Evolutionary conservation across 2,113 vertebrate genomes (phyloP), one percentile per base, ranked within the genome.

Genomic region (Apus apus): DNA sequence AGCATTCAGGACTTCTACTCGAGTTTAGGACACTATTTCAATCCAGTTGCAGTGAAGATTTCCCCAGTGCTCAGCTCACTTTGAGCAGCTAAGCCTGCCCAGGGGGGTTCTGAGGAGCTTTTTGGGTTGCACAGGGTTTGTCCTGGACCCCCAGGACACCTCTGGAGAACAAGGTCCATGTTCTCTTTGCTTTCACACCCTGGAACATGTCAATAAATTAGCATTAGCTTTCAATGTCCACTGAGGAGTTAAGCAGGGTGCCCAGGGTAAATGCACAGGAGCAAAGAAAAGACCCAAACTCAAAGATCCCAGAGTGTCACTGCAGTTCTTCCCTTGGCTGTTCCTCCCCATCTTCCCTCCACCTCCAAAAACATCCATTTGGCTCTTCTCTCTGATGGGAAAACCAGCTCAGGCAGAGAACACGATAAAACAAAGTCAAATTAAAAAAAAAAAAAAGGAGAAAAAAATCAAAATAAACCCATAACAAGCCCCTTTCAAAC

Each of bases 401-500:
- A 78, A 91, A 92, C 29, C 50, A 90, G 80, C 95, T 95, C 45
- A 79, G 72, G 85, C 50, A 95, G 78, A 78, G 87, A 94, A 97
- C 96, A 58, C 94, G 94, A 96, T 40, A 95, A 97, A 95, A 94
- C 86, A 95, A 73, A 88, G 71, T 80, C 65, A 93, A 96, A 71
- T 74, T 57, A 92, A 56, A 60, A 54, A 68, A 53, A 56, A 23
- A 50, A 50, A 22, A 51, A 79, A 96, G 65, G 58, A 11, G 93
- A 96, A 92, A 79, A 81, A 97, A 97, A 96, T 94, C 97, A 97
- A 97, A 98, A 96, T 94, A 97, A 97, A 97, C 95, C 94, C 91
- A 75, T 72, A 94, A 95, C 83, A 66, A 95, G 48, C 85, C 85
- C 64, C 76, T 86, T 97, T 87, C 97, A 96, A 96, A 97, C 75